These are phyloP conservation scores for Sclerodermus sp. DNA, from an alignment of 2,888 invertebrate genomes.

Conservation along the genomic window DNA sequence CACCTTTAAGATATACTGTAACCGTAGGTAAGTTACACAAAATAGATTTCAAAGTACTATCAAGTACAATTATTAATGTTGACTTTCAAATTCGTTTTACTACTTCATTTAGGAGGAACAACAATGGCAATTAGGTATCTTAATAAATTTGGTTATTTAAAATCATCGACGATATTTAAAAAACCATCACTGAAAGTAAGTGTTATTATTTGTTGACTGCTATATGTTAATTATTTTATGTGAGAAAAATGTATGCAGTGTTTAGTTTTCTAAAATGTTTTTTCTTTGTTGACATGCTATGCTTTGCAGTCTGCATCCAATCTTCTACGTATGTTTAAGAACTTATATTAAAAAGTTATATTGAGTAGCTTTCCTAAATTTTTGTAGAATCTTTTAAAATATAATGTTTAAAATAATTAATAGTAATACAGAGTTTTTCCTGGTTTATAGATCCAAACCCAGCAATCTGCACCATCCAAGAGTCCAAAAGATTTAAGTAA, in stretches of 20 bases:
- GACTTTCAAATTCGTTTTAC: no score
- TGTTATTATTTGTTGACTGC: not conserved
- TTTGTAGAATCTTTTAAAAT: no score
- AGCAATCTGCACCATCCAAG: not conserved
- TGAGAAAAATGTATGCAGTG: not conserved
- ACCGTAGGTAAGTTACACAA: constrained; percentile 71
- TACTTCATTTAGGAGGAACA: constrained; percentile 70
- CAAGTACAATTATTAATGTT: not conserved
- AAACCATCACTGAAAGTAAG: constrained; percentile 10
- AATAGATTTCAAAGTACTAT: not conserved
- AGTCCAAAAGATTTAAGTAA: no score
- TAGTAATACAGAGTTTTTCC: no score
- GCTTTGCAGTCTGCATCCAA: constrained; percentile 33
- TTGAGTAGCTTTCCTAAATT: no score
- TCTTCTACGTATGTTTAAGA: not conserved
- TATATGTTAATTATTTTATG: not conserved
- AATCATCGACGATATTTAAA: constrained; percentile 20
- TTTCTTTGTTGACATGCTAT: constrained; percentile 36
- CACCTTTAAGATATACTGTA: constrained; percentile 89
- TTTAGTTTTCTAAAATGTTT: constrained; percentile 3
- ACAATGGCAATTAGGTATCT: constrained; percentile 82
- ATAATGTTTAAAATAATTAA: not conserved
- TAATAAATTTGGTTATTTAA: constrained; percentile 72
- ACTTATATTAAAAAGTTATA: not conserved
- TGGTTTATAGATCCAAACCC: not conserved